These are phyloP conservation scores for Diceros bicornis DNA, from an alignment of 2,797 vertebrate genomes.

Conservation along the genomic window DNA sequence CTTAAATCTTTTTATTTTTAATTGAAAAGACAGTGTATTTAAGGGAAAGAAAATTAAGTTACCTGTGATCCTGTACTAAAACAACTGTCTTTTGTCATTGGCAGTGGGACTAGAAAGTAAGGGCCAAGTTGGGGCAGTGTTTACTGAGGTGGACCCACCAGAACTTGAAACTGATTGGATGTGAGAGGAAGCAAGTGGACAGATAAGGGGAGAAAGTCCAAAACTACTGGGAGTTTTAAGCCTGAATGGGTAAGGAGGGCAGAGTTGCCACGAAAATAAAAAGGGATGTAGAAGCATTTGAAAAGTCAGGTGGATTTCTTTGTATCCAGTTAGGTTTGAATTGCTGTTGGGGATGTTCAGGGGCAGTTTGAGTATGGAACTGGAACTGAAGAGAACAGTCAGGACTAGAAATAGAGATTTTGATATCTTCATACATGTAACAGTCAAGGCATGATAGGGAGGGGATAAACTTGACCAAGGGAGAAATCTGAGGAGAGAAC, in stretches of 20 bases:
- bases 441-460: background rate
- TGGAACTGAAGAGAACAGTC: background rate
- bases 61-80: background rate
- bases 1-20: slow-evolving; percentile 45
- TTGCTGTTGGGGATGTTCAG: background rate
- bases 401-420: slow-evolving; percentile 11
- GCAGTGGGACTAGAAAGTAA: background rate
- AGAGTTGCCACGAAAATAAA: background rate
- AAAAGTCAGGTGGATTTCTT: slow-evolving; percentile 18
- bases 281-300: background rate
- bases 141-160: background rate
- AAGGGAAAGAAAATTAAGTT: slow-evolving; percentile 7
- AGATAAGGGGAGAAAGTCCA: background rate
- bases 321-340: slow-evolving; percentile 29
- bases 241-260: background rate
- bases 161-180: slow-evolving; percentile 35
- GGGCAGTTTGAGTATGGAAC: slow-evolving; percentile 45
- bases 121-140: background rate
- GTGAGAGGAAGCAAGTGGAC: background rate
- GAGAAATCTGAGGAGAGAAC: background rate
- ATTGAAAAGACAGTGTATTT: slow-evolving; percentile 33
- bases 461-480: background rate
- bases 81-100: background rate
- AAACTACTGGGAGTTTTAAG: slow-evolving; percentile 8
- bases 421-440: background rate